Evolutionary conservation across 2,888 invertebrate species (phyloP), one percentile per base, ranked within the genome.

Genomic region (Tinea trinotella): DNA sequence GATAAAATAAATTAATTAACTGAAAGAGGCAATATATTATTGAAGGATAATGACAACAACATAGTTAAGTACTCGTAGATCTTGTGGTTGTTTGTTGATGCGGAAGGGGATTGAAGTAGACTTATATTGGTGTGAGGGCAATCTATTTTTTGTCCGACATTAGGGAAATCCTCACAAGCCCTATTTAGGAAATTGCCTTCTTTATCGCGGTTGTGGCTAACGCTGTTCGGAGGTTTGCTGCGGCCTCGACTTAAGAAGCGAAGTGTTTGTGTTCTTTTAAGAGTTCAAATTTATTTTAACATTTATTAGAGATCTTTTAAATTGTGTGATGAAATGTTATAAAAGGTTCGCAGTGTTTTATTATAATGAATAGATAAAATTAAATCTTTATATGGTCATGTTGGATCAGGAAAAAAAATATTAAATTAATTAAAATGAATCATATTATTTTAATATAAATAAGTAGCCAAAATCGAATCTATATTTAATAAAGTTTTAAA

Each of bases 111-210:
- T 18, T 18, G 34, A 12, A 52, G 61, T 59, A 59, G 65, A 65
- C 62, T 63, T 63, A 64, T 64, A 66, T 69, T 64, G 60, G 65
- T 62, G 66, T 22, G 34, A 52, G 52, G 24, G 68, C 73, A 76
- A 79, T 78, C 72, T 53, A 56, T 57, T 64, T 76, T 77, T 76
- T 75, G 73, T 68, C 70, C 70, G 66, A 75, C 77, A 73, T 80
- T 77, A 77, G 71, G 76, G 71, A 77, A 78, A 77, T 77, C 77
- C 78, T 71, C 74, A 65, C 68, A 74, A 78, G 75, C 67, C 71
- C 74, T 78, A 78, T 80, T 80, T 78, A 76, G 76, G 67, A 79
- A 76, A 80, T 79, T 80, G 78, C 71, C 68, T 76, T 68, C 70
- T 76, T 76, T 79, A 77, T 80, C 77, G 74, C 68, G 68, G 61